Conservation (phyloP, 2,797 vertebrate genomes). For the Aldrovandia affinis region DNA sequence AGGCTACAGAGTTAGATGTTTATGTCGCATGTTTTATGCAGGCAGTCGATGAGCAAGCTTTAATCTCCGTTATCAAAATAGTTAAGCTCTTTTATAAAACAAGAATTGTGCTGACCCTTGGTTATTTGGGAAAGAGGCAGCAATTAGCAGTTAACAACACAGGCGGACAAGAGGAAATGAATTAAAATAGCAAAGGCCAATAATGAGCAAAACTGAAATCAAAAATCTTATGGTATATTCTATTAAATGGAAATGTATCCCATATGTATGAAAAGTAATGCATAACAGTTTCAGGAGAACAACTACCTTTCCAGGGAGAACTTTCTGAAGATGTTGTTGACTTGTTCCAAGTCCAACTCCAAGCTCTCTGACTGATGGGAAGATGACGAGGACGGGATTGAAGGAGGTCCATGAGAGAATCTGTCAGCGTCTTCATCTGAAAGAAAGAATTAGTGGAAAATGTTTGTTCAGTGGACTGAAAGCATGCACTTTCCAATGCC, state of each 20-base stretch:
- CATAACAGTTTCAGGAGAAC: background rate
- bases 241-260: background rate
- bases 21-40: background rate
- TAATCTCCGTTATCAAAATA: conserved; percentile 3
- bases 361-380: conserved; percentile 94
- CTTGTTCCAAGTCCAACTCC: conserved; percentile 91
- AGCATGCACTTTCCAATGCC: background rate
- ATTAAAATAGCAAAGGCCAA: background rate
- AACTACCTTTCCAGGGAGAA: conserved; percentile 92
- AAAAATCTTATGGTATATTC: background rate
- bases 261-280: background rate
- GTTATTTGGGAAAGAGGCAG: background rate
- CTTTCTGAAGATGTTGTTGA: conserved; percentile 92
- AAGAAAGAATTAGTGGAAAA: conserved; percentile 20
- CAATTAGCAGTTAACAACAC: background rate
- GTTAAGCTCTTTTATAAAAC: background rate
- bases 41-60: background rate
- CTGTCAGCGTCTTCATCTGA: conserved; percentile 84
- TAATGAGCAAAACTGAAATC: background rate
- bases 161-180: background rate
- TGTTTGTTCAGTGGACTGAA: background rate
- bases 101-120: background rate
- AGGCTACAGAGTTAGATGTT: background rate
- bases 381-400: conserved; percentile 92
- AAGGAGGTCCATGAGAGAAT: conserved; percentile 78